Evolutionary conservation across 2,113 vertebrate species (phyloP).

Genomic region (Pseudopipra pipra): DNA sequence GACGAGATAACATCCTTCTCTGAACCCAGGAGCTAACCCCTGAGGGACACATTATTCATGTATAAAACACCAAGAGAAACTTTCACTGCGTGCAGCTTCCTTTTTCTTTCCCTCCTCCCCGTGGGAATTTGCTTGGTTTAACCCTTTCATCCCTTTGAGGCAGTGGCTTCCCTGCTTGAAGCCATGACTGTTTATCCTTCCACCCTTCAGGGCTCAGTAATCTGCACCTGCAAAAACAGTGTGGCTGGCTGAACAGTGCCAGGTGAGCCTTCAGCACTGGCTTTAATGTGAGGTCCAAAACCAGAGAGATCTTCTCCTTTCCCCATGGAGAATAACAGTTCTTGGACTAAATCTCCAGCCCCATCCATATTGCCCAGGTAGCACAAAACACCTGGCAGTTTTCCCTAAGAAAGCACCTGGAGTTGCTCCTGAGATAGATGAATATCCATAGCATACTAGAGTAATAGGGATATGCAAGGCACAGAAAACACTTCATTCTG

Average conservation of each 20-base stretch:
- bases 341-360: background rate
- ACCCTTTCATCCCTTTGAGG: constrained; percentile 14
- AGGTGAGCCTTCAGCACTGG: background rate
- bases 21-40: constrained; percentile 53
- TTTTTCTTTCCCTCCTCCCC: constrained; percentile 37
- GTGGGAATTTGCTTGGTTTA: constrained; percentile 55
- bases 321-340: background rate
- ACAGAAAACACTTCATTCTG: background rate
- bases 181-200: background rate
- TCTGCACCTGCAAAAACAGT: constrained; percentile 39
- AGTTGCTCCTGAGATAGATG: background rate
- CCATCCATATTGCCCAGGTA: background rate
- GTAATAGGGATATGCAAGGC: background rate
- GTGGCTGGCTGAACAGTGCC: background rate
- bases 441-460: background rate
- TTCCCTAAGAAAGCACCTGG: constrained; percentile 2
- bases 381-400: background rate
- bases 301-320: background rate
- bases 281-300: constrained; percentile 55
- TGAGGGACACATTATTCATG: constrained; percentile 55
- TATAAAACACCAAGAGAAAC: constrained; percentile 44
- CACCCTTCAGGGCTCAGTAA: constrained; percentile 9
- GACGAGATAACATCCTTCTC: constrained; percentile 65
- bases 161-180: background rate
- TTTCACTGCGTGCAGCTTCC: background rate